Conservation (phyloP, 2,888 invertebrate genomes). For the Amphipoea oculea region DNA sequence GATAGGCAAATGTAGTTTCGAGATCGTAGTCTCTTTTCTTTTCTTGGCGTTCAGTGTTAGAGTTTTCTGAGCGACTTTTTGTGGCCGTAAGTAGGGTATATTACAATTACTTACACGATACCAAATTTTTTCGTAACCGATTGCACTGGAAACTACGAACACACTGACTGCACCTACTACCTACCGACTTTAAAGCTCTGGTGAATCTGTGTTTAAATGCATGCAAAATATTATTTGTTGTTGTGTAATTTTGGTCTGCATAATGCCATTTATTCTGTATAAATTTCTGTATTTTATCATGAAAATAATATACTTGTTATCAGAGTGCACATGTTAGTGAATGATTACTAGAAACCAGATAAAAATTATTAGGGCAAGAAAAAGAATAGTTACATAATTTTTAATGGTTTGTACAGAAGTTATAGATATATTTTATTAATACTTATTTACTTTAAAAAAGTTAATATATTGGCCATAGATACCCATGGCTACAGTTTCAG, state of each 20-base stretch:
- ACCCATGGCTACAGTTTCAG: too few relatives aligned
- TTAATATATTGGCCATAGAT: not conserved
- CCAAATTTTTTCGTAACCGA: not conserved
- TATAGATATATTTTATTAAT: not conserved
- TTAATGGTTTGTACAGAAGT: not conserved
- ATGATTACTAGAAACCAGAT: conserved; percentile 16
- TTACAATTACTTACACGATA: not conserved
- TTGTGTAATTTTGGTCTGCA: not conserved
- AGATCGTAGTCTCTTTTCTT: conserved; percentile 1
- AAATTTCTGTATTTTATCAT: conserved; percentile 13
- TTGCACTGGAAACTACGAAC: not conserved
- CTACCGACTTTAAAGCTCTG: not conserved
- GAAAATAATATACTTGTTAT: conserved; percentile 26
- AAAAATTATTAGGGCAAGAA: conserved; percentile 16
- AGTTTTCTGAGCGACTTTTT: not conserved
- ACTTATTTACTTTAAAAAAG: not conserved
- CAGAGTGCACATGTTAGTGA: conserved; percentile 22
- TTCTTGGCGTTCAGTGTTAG: not conserved
- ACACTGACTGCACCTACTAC: not conserved
- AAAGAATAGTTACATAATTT: conserved; percentile 5
- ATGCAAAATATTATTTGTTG: not conserved
- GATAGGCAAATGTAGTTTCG: not conserved
- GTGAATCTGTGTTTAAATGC: not conserved
- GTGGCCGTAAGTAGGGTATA: not conserved
- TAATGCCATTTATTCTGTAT: not conserved